Evolutionary conservation across 2,113 vertebrate species (phyloP), one percentile per base, ranked within the genome.

Genomic region (Meriones unguiculatus): DNA sequence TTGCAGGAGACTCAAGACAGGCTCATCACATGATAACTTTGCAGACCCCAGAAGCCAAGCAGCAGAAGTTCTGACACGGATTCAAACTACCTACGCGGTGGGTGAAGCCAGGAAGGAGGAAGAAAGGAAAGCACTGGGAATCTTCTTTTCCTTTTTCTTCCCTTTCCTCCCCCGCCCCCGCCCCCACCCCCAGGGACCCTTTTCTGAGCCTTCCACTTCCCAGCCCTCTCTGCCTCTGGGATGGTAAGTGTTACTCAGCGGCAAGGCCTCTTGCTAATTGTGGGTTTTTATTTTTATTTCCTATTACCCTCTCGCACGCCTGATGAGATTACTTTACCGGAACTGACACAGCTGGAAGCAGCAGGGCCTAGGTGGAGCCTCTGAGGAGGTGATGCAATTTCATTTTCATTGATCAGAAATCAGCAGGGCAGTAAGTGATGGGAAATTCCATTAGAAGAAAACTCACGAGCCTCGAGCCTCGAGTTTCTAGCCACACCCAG

Each of bases 331-430:
- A 98, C 98, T 98, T 99, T 99, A 99, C 99, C 98, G 98, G 99
- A 99, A 99, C 98, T 99, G 98, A 99, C 98, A 99, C 98, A 98
- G 98, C 98, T 98, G 98, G 98, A 98, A 98, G 98, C 98, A 98
- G 98, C 96, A 98, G 98, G 98, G 98, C 98, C 96, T 98, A 98
- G 97, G 95, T 97, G 98, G 97, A 98, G 98, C 98, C 98, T 98
- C 98, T 98, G 98, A 99, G 98, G 99, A 99, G 99, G 98, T 99
- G 98, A 98, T 92, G 98, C 98, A 99, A 99, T 99, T 99, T 99
- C 98, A 99, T 99, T 99, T 99, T 98, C 99, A 99, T 99, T 99
- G 99, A 99, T 99, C 99, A 99, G 99, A 99, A 99, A 99, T 99
- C 98, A 99, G 98, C 98, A 98, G 98, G 98, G 98, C 98, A 98